Evolutionary conservation across 1,140 invertebrate genomes (phyloP).

Genomic region (Brachionus sp.): DNA sequence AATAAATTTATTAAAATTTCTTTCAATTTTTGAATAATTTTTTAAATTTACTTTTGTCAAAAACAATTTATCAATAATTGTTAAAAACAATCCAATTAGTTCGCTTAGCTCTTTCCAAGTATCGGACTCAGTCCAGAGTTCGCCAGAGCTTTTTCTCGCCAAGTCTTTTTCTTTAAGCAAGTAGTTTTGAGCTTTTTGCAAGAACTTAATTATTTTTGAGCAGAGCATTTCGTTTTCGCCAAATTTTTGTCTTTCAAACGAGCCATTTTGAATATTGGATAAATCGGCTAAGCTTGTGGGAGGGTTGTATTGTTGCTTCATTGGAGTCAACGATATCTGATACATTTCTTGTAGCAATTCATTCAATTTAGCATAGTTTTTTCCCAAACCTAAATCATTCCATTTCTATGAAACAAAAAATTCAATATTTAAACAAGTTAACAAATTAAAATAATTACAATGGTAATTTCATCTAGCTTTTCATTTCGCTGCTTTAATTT

Average conservation of each 20-base stretch:
- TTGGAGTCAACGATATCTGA: not conserved
- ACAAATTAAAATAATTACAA: not conserved
- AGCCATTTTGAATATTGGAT: not conserved
- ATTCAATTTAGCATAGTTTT: not conserved
- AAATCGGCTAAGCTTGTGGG: slow-evolving; percentile 32
- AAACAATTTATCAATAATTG: slow-evolving; percentile 34
- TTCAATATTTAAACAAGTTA: not conserved
- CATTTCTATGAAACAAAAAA: not conserved
- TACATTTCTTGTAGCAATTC: not conserved
- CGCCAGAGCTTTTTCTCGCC: not conserved
- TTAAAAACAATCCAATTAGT: not conserved
- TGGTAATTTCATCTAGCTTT: not conserved
- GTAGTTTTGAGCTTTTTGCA: slow-evolving; percentile 7
- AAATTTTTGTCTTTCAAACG: not conserved
- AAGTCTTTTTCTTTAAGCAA: not conserved
- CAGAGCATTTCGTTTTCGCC: not conserved
- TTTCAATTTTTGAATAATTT: not conserved
- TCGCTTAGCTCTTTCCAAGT: not conserved
- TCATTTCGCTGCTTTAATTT: not conserved
- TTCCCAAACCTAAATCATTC: not conserved
- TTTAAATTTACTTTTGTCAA: not conserved
- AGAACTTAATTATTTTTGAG: slow-evolving; percentile 11
- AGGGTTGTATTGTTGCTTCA: slow-evolving; percentile 30
- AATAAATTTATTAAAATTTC: not conserved
- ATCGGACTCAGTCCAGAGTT: not conserved